phyloP scores from a whole-genome alignment of 1,140 invertebrate genomes.

The Meloidogyne hapla region DNA sequence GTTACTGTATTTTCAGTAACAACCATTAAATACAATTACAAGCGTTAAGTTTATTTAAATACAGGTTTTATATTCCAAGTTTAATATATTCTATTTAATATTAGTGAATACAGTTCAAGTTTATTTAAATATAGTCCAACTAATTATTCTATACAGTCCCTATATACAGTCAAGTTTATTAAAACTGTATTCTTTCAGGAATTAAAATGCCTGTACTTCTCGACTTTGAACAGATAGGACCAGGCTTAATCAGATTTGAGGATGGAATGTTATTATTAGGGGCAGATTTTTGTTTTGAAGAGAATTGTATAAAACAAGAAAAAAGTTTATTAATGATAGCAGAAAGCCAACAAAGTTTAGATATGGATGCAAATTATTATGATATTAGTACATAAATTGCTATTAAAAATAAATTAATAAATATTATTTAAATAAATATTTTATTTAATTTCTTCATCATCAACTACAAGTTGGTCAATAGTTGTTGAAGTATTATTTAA shows the following conservation, averaged over 20 bases:
- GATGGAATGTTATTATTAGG: constrained; percentile 45
- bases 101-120: background rate
- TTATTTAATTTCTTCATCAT: background rate
- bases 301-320: constrained; percentile 40
- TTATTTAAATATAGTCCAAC: too few species aligned
- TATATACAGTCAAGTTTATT: background rate
- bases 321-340: background rate
- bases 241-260: constrained; percentile 52
- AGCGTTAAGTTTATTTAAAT: too few species aligned
- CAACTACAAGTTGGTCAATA: constrained; percentile 23
- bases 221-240: constrained; percentile 56
- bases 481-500: constrained; percentile 4
- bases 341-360: constrained; percentile 35
- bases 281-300: constrained; percentile 54
- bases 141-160: too few species aligned
- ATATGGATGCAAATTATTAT: constrained; percentile 53
- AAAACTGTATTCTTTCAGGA: constrained; percentile 35
- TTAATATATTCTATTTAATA: background rate
- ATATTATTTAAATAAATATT: background rate
- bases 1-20: too few species aligned
- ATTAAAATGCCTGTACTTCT: constrained; percentile 58
- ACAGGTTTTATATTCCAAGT: too few species aligned
- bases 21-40: too few species aligned
- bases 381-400: constrained; percentile 31
- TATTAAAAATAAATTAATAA: constrained; percentile 9